phyloP scores from a whole-genome alignment of 2,113 vertebrate genomes.

The Oreochromis tanganicae region DNA sequence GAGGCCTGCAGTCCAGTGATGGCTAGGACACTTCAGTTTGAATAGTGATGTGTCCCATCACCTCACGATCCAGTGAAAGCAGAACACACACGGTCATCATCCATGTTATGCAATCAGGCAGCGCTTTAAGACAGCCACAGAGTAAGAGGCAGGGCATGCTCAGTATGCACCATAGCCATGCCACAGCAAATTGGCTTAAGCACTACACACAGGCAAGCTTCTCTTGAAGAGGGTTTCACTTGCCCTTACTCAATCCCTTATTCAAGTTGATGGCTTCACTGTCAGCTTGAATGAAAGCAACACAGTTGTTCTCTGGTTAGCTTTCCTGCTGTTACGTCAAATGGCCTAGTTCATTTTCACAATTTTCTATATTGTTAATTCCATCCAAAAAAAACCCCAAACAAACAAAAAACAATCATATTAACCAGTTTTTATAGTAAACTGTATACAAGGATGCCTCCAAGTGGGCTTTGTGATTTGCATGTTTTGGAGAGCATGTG shows the following conservation, averaged over 20 bases:
- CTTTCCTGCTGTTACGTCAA: not conserved
- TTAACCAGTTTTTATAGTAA: not conserved
- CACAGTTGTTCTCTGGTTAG: conserved; percentile 9
- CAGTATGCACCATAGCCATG: conserved; percentile 59
- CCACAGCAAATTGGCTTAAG: conserved; percentile 72
- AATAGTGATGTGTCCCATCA: conserved; percentile 41
- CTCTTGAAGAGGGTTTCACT: conserved; percentile 59
- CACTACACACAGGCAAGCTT: conserved; percentile 51
- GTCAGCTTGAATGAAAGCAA: conserved; percentile 51
- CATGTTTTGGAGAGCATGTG: conserved; percentile 15
- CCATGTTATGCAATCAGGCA: conserved; percentile 68
- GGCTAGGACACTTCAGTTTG: conserved; percentile 35
- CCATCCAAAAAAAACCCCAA: rapidly evolving
- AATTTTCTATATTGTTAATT: not conserved
- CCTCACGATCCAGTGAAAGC: conserved; percentile 55
- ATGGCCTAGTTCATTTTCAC: not conserved
- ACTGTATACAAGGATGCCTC: not conserved
- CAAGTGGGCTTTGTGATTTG: not conserved
- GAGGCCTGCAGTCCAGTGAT: conserved; percentile 7
- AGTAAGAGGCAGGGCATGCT: conserved; percentile 61
- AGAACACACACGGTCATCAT: conserved; percentile 61
- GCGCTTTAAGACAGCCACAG: conserved; percentile 55
- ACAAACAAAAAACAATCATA: not conserved
- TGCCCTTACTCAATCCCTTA: conserved; percentile 53
- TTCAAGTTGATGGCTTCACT: conserved; percentile 40